Conservation (phyloP, 2,888 invertebrate genomes). For the Monochamus alternatus region DNA sequence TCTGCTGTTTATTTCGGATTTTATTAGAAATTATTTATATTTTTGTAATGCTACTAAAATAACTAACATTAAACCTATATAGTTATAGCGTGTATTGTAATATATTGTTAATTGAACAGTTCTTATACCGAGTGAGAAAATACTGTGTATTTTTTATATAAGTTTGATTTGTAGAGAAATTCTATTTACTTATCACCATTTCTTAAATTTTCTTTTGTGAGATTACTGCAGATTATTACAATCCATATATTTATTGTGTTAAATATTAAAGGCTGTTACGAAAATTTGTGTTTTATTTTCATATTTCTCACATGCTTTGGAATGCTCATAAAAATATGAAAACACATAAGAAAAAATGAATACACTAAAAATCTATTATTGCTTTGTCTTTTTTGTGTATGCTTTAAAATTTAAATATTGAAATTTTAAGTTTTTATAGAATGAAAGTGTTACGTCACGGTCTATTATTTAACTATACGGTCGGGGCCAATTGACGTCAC, state of each 20-base stretch:
- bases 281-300: neutral
- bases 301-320: no score
- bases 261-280: slow-evolving; percentile 37
- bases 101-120: slow-evolving; percentile 5
- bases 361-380: no score
- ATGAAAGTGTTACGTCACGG: no score
- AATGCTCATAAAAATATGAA: no score
- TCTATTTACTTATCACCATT: slow-evolving; percentile 12
- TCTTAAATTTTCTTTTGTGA: slow-evolving; percentile 18
- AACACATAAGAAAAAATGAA: no score
- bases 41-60: slow-evolving; percentile 18
- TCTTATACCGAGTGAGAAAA: neutral
- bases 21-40: slow-evolving; percentile 5
- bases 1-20: neutral
- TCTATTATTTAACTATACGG: no score
- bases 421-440: no score
- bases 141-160: slow-evolving; percentile 22
- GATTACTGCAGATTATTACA: slow-evolving; percentile 16
- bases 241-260: slow-evolving; percentile 29
- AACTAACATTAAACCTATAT: neutral
- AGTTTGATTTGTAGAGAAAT: slow-evolving; percentile 23
- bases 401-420: no score
- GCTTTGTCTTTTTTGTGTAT: no score
- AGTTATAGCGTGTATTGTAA: slow-evolving; percentile 20
- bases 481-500: no score